phyloP scores from a whole-genome alignment of 1,140 invertebrate species.

The Paracyclopina nana region DNA sequence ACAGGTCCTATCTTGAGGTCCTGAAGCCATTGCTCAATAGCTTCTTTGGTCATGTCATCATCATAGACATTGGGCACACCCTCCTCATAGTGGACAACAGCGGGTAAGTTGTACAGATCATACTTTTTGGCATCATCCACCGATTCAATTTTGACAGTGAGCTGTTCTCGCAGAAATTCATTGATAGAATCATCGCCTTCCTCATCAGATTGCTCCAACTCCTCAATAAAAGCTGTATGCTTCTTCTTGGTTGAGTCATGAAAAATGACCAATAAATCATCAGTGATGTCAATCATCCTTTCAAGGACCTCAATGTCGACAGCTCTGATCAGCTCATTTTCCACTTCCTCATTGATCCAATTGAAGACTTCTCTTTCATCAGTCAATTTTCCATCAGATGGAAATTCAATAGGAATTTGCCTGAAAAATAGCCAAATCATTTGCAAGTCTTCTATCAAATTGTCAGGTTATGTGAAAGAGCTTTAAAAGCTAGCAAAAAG shows the following conservation, averaged over 20 bases:
- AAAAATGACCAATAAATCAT: constrained; percentile 13
- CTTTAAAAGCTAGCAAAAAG: too few relatives aligned
- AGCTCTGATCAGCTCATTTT: constrained; percentile 2
- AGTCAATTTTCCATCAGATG: constrained; percentile 1
- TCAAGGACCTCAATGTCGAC: constrained; percentile 5
- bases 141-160: constrained; percentile 83
- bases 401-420: constrained; percentile 18
- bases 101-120: constrained; percentile 64
- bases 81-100: constrained; percentile 76
- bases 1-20: constrained; percentile 75
- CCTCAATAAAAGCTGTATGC: constrained; percentile 21
- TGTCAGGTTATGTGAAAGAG: too few relatives aligned
- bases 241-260: constrained; percentile 14
- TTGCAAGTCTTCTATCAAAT: too few relatives aligned
- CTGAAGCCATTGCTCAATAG: constrained; percentile 76
- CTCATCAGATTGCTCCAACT: constrained; percentile 77
- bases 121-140: constrained; percentile 75
- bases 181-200: constrained; percentile 90
- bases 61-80: constrained; percentile 86
- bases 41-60: constrained; percentile 51
- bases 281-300: constrained; percentile 10
- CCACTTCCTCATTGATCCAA: constrained; percentile 6
- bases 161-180: constrained; percentile 77
- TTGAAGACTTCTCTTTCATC: constrained; percentile 6
- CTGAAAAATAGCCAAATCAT: too few relatives aligned